Percentiles rank a stretch among this genome's conserved stretches.
Evolutionary conservation across 2,797 vertebrate species (phyloP).

Genomic region (Pagetopsis macropterus): DNA sequence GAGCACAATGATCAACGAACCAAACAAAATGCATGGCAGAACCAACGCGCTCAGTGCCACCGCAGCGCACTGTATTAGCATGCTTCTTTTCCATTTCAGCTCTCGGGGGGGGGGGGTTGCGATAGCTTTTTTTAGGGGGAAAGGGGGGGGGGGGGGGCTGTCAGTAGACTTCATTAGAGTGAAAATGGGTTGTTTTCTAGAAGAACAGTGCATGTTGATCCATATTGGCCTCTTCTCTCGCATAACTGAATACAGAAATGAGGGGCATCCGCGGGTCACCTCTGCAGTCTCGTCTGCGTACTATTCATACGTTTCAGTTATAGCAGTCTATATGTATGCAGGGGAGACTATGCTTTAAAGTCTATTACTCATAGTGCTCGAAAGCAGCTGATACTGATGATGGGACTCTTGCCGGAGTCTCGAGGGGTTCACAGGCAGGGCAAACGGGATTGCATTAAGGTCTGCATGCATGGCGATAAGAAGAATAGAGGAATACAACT

Average conservation of each 20-base stretch:
- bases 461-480: background rate
- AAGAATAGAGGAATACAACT: background rate
- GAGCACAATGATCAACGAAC: slow-evolving; percentile 19
- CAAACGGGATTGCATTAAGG: slow-evolving; percentile 15
- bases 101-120: slow-evolving; percentile 25
- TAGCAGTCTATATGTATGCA: slow-evolving; percentile 23
- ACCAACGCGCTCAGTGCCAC: slow-evolving; percentile 27
- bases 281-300: slow-evolving; percentile 30
- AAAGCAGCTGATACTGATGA: slow-evolving; percentile 47
- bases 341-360: slow-evolving; percentile 20
- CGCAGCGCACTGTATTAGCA: slow-evolving; percentile 52
- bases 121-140: no score
- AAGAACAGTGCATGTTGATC: slow-evolving; percentile 47
- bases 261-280: slow-evolving; percentile 57
- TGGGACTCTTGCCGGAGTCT: slow-evolving; percentile 25
- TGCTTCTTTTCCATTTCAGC: slow-evolving; percentile 45
- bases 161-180: slow-evolving; percentile 60
- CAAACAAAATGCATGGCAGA: slow-evolving; percentile 35
- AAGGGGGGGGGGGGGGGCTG: slow-evolving; percentile 10
- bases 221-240: slow-evolving; percentile 45
- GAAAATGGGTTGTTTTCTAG: slow-evolving; percentile 54
- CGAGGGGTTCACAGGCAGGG: slow-evolving; percentile 51
- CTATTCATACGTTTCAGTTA: slow-evolving; percentile 43
- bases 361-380: slow-evolving; percentile 12
- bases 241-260: slow-evolving; percentile 62